phyloP scores from a whole-genome alignment of 2,888 invertebrate genomes.

The Trichogramma evanescens region DNA sequence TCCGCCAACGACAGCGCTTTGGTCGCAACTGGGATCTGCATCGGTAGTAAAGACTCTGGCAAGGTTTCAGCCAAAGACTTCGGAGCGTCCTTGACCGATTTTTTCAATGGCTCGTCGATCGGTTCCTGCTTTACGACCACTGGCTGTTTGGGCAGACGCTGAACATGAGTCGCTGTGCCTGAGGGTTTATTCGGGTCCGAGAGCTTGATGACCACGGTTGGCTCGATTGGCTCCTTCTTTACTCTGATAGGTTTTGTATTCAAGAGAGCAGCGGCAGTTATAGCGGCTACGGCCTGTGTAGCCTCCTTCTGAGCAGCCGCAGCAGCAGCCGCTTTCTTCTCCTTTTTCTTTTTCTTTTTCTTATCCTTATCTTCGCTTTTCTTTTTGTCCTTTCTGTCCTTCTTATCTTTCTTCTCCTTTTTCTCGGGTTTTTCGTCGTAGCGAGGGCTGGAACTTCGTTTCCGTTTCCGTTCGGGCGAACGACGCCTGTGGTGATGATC shows the following conservation, averaged over 20 bases:
- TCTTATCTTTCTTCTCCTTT: constrained; percentile 51
- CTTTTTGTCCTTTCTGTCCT: constrained; percentile 49
- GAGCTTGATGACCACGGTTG: background rate
- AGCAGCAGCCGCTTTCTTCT: constrained; percentile 33
- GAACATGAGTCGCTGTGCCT: too few species aligned
- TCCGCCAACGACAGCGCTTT: constrained; percentile 33
- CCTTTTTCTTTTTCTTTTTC: constrained; percentile 47
- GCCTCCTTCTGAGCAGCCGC: constrained; percentile 13
- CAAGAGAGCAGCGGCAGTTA: background rate
- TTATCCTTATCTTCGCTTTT: constrained; percentile 55
- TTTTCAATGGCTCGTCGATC: constrained; percentile 2
- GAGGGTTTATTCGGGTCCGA: background rate
- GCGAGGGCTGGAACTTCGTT: constrained; percentile 44
- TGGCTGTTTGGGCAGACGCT: background rate
- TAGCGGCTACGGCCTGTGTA: background rate
- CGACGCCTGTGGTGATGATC: constrained; percentile 45
- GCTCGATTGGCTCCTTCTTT: constrained; percentile 13
- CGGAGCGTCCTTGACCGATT: background rate
- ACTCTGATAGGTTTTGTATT: constrained; percentile 11
- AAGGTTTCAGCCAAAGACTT: background rate
- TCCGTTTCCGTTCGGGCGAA: constrained; percentile 37
- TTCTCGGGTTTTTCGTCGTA: constrained; percentile 49
- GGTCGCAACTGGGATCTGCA: background rate
- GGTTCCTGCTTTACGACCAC: background rate
- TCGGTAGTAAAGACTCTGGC: background rate